A percentile compares a stretch with the other conserved stretches of the same genome.
phyloP scores from a whole-genome alignment of 1,140 invertebrate species.

The Brachionus asplanchnoidis region DNA sequence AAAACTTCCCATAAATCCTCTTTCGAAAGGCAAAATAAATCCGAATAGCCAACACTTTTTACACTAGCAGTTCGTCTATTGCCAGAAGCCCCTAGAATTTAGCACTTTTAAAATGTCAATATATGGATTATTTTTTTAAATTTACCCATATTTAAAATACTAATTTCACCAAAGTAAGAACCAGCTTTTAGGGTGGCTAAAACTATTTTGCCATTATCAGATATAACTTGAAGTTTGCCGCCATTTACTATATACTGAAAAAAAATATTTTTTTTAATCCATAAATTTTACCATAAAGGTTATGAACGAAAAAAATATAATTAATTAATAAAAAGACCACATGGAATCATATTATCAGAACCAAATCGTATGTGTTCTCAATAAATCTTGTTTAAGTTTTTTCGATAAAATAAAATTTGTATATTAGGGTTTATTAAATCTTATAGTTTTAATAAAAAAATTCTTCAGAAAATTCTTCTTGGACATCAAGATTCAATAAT shows the following conservation, averaged over 20 bases:
- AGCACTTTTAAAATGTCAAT: not conserved
- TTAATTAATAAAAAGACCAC: no score
- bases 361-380: no score
- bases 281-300: not conserved
- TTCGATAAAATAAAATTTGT: no score
- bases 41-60: conserved; percentile 92
- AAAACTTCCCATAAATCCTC: conserved; percentile 99
- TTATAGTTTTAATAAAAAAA: no score
- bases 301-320: not conserved
- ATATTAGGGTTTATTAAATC: no score
- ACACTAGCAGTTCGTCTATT: conserved; percentile 60
- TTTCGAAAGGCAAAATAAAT: conserved; percentile 95
- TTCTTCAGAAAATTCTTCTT: no score
- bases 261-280: not conserved
- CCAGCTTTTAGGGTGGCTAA: conserved; percentile 83
- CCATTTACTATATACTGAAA: conserved; percentile 88
- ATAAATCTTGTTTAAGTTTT: no score
- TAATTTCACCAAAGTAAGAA: conserved; percentile 99
- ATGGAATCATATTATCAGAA: no score
- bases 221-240: conserved; percentile 88
- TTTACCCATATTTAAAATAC: conserved; percentile 99
- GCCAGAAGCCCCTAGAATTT: not conserved
- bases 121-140: conserved; percentile 66
- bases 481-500: no score
- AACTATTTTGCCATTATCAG: conserved; percentile 91